A percentile compares a stretch with the other conserved stretches of the same genome.
Conservation (phyloP, 92 coral and sea anemone species). For the Scolanthus callimorphus region DNA sequence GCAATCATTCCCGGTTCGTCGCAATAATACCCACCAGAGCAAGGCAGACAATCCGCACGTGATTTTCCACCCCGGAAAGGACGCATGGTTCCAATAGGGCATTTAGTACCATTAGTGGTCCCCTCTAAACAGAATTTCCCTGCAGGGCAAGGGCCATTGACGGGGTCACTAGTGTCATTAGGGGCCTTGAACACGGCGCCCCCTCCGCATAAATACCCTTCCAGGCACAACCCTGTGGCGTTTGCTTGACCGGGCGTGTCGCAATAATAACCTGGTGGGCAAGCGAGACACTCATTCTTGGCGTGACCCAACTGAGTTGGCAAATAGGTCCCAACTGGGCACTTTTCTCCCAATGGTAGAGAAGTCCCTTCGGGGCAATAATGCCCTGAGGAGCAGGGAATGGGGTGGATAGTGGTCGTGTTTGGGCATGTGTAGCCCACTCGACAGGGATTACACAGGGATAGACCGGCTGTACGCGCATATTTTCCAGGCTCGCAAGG, state of each 20-base stretch:
- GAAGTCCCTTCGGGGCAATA: conserved; percentile 67
- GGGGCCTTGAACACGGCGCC: conserved; percentile 57
- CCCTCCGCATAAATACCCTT: conserved; percentile 75
- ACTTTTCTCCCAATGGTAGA: conserved; percentile 51
- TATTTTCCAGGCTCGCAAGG: conserved; percentile 70
- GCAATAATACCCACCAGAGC: conserved; percentile 83
- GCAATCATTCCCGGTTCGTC: conserved; percentile 58
- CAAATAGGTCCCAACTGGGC: conserved; percentile 87
- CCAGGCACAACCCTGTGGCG: conserved; percentile 64
- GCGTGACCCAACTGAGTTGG: conserved; percentile 38
- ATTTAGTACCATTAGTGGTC: conserved; percentile 73
- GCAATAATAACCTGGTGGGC: conserved; percentile 77
- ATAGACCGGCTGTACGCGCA: conserved; percentile 51
- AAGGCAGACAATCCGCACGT: conserved; percentile 68
- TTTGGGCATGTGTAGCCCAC: conserved; percentile 84
- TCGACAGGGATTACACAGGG: conserved; percentile 69
- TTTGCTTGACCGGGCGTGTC: conserved; percentile 55
- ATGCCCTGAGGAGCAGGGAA: conserved; percentile 83
- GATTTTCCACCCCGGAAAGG: conserved; percentile 63
- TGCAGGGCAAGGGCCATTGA: conserved; percentile 67
- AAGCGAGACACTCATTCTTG: conserved; percentile 75
- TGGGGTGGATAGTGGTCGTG: conserved; percentile 51
- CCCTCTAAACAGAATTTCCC: conserved; percentile 75
- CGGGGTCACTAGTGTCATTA: conserved; percentile 46
- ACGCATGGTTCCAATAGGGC: conserved; percentile 89